These are phyloP conservation scores for Trochalopteron elliotii DNA, from an alignment of 2,113 vertebrate genomes.

Conservation along the genomic window DNA sequence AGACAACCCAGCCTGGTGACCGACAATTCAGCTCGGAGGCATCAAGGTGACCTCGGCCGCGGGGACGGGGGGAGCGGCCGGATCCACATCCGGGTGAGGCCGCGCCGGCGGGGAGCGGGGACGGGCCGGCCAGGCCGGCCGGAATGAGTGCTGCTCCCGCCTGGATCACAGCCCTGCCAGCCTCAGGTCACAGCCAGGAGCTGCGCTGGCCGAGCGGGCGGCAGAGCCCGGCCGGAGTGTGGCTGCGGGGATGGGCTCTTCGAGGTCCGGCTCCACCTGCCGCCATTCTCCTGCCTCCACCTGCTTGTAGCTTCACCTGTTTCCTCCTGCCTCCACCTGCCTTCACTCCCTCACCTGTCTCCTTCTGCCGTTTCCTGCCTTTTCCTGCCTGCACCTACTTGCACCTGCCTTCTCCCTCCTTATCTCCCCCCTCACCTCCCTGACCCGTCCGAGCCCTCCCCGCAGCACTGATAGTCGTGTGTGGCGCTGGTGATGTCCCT, in stretches of 20 bases:
- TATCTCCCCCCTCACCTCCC: no score
- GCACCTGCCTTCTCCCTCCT: no score
- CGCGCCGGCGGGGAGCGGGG: not conserved
- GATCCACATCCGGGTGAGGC: slow-evolving; percentile 9
- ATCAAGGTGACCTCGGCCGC: not conserved
- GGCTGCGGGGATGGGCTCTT: not conserved
- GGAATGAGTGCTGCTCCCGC: not conserved
- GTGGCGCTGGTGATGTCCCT: not conserved
- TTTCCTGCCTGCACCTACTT: not conserved
- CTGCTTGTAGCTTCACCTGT: not conserved
- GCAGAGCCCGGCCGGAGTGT: not conserved
- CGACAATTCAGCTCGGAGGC: not conserved
- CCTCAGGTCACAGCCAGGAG: no score
- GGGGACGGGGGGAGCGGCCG: not conserved
- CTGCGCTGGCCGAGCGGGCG: no score
- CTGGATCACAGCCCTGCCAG: not conserved
- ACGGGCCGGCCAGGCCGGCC: accelerated
- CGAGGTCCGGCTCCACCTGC: not conserved
- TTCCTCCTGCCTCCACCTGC: not conserved
- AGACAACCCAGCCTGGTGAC: not conserved
- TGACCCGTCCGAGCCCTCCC: not conserved
- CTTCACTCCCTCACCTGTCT: no score
- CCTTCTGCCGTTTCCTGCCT: no score
- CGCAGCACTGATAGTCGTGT: accelerated
- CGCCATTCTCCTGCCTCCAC: not conserved